Percentiles rank a stretch among this genome's conserved stretches.
These are phyloP conservation scores for Lepus townsendii DNA, from an alignment of 2,797 vertebrate species.

Conservation along the genomic window DNA sequence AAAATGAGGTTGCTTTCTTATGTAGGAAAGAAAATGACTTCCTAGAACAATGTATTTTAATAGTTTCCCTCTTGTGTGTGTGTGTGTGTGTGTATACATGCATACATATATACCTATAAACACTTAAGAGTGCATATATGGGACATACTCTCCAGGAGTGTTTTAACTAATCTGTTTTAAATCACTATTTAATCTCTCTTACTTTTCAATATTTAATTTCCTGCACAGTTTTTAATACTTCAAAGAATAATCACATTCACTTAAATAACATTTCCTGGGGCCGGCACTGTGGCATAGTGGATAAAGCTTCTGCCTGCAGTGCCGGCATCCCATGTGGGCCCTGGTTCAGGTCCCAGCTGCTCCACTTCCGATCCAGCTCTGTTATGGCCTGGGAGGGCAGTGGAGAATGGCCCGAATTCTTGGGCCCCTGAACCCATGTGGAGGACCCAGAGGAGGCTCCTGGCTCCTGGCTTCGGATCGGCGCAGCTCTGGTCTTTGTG, in stretches of 20 bases:
- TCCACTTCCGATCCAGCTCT: too few species aligned
- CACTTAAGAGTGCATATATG: neutral
- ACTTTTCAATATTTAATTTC: constrained; percentile 59
- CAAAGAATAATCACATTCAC: constrained; percentile 38
- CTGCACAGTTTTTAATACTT: constrained; percentile 32
- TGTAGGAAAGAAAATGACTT: constrained; percentile 49
- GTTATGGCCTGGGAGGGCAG: too few species aligned
- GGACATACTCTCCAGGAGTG: neutral
- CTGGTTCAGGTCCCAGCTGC: too few species aligned
- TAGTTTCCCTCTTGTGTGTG: neutral
- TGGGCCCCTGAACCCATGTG: too few species aligned
- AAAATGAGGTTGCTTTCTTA: neutral
- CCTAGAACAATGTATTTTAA: constrained; percentile 2
- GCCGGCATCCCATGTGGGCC: too few species aligned
- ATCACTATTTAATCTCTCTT: neutral
- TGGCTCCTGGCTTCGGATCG: too few species aligned
- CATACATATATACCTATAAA: neutral
- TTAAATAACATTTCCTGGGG: constrained; percentile 44
- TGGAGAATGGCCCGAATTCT: too few species aligned
- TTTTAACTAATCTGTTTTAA: constrained; percentile 55
- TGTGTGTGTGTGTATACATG: neutral
- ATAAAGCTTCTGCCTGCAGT: too few species aligned
- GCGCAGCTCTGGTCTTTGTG: too few species aligned
- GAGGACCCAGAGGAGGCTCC: too few species aligned
- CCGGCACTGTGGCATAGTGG: too few species aligned